These are phyloP conservation scores for Gallinago stenura DNA, from an alignment of 2,797 vertebrate species.

Conservation along the genomic window DNA sequence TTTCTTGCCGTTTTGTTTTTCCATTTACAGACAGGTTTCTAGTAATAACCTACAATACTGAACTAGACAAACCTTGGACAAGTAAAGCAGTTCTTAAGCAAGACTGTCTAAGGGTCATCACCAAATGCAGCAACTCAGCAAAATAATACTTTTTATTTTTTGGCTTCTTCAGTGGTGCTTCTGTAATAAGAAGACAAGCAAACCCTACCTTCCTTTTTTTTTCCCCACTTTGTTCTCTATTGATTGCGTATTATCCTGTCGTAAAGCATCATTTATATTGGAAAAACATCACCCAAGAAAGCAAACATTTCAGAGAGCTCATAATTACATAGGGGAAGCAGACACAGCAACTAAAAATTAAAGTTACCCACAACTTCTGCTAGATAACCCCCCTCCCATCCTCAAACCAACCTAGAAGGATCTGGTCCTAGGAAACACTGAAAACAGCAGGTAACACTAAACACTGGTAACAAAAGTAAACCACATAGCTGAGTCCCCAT, in stretches of 20 bases:
- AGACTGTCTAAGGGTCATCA: background rate
- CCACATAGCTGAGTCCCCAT: background rate
- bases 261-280: background rate
- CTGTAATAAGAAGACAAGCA: background rate
- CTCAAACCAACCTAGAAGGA: background rate
- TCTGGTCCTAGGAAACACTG: background rate
- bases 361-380: background rate
- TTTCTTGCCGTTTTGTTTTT: background rate
- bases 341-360: conserved; percentile 5
- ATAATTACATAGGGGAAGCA: background rate
- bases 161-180: background rate
- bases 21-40: background rate
- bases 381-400: accelerated
- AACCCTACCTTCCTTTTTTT: background rate
- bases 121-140: background rate
- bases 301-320: conserved; percentile 22
- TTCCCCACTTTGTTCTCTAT: background rate
- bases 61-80: background rate
- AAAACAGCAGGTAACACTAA: background rate
- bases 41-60: background rate
- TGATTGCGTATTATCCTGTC: background rate
- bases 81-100: background rate
- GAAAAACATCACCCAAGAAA: conserved; percentile 30
- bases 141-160: background rate
- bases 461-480: background rate